These are phyloP conservation scores for Glyphotaelius pellucidus DNA, from an alignment of 2,888 invertebrate genomes.

Conservation along the genomic window DNA sequence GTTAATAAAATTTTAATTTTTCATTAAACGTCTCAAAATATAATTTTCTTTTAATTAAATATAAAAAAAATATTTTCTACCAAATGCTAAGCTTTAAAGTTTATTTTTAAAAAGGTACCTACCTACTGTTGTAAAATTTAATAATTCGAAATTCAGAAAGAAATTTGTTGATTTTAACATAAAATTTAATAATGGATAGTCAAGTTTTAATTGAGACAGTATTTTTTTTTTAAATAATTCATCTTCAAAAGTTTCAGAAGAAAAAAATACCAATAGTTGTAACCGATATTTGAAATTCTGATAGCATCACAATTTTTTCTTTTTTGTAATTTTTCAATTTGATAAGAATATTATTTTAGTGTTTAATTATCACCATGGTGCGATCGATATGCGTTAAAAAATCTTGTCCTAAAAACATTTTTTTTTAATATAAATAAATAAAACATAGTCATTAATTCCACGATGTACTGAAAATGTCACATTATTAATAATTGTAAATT, in stretches of 20 bases:
- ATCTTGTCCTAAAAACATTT: too few relatives aligned
- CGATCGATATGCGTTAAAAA: not conserved
- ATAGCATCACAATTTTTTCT: not conserved
- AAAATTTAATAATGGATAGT: not conserved
- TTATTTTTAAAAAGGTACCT: not conserved
- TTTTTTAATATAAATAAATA: not conserved
- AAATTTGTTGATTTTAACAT: too few relatives aligned
- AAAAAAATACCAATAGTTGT: not conserved
- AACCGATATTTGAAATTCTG: not conserved
- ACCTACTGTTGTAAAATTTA: too few relatives aligned
- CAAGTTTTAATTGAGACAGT: not conserved
- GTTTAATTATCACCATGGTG: not conserved
- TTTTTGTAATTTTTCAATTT: not conserved
- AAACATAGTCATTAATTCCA: not conserved
- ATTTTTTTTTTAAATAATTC: not conserved
- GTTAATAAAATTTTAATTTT: not conserved
- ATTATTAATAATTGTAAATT: constrained; percentile 12
- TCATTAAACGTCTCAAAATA: too few relatives aligned
- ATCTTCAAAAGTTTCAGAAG: not conserved
- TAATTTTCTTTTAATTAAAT: not conserved
- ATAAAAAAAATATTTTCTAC: not conserved
- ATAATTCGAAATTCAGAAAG: too few relatives aligned
- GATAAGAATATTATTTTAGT: not conserved
- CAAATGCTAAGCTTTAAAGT: not conserved
- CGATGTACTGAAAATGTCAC: not conserved